Evolutionary conservation across 2,797 vertebrate species (phyloP).

Genomic region (Otus scops): DNA sequence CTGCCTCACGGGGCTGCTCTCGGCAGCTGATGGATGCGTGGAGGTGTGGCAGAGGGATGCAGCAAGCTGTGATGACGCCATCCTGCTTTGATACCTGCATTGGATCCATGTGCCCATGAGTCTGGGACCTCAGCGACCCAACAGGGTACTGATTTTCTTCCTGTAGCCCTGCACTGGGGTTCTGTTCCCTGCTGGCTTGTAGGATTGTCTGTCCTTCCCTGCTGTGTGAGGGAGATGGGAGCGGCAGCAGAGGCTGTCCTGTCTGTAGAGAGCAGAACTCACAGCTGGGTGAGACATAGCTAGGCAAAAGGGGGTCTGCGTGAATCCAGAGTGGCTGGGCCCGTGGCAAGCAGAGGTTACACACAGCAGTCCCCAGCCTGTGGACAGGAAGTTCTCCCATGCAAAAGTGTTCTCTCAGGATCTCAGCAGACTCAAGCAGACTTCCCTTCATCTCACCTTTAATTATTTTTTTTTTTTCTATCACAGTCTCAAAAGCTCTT

Average conservation of each 20-base stretch:
- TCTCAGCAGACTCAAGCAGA: not conserved
- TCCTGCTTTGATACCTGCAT: not conserved
- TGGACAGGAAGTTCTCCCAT: fast-evolving
- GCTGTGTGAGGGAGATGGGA: not conserved
- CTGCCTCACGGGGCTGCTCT: not conserved
- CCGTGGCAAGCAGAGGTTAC: not conserved
- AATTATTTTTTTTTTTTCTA: not conserved
- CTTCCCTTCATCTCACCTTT: not conserved
- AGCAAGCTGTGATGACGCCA: fast-evolving
- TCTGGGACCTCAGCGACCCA: not conserved
- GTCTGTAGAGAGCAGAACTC: not conserved
- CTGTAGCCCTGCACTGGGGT: not conserved
- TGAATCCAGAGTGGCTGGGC: not conserved
- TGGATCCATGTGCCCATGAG: not conserved
- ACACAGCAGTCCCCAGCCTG: not conserved
- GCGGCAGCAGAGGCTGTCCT: fast-evolving
- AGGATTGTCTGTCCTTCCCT: not conserved
- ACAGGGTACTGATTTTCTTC: not conserved
- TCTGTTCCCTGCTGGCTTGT: not conserved
- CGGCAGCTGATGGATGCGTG: not conserved
- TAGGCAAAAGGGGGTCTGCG: not conserved
- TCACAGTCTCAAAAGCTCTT: not conserved
- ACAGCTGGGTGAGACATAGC: not conserved
- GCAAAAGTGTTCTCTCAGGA: not conserved
- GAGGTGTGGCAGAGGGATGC: not conserved